Percentiles rank a stretch among this genome's conserved stretches.
phyloP scores from a whole-genome alignment of 2,888 invertebrate genomes.

The Blastobasis lacticolella region DNA sequence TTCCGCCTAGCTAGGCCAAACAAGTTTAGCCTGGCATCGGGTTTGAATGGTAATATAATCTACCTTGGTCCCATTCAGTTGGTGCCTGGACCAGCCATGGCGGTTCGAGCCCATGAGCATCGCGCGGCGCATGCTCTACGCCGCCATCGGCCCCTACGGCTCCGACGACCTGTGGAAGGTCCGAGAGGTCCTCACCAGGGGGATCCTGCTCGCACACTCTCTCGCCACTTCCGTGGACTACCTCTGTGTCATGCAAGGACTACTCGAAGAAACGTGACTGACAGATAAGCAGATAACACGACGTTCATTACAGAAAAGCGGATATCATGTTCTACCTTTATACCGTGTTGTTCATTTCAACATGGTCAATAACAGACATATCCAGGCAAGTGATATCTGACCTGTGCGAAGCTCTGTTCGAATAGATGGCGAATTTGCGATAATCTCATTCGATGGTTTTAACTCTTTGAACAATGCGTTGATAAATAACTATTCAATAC shows the following conservation, averaged over 20 bases:
- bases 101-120: slow-evolving; percentile 48
- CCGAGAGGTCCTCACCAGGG: slow-evolving; percentile 57
- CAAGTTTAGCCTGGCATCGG: no score
- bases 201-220: slow-evolving; percentile 57
- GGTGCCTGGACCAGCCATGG: slow-evolving; percentile 49
- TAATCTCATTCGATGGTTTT: no score
- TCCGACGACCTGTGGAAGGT: slow-evolving; percentile 51
- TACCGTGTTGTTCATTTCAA: no score
- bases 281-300: not conserved
- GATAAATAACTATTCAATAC: no score
- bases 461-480: no score
- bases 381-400: no score
- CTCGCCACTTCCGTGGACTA: slow-evolving; percentile 66
- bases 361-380: no score
- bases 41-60: not conserved
- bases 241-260: slow-evolving; percentile 62
- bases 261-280: slow-evolving; percentile 47
- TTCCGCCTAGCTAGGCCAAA: no score
- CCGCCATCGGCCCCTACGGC: slow-evolving; percentile 29
- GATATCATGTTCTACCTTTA: no score
- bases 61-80: slow-evolving; percentile 25
- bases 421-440: no score
- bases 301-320: no score
- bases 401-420: no score
- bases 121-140: slow-evolving; percentile 28